Base-by-base conservation (phyloP, 2,888 invertebrate genomes). In the Suillia variegata region DNA sequence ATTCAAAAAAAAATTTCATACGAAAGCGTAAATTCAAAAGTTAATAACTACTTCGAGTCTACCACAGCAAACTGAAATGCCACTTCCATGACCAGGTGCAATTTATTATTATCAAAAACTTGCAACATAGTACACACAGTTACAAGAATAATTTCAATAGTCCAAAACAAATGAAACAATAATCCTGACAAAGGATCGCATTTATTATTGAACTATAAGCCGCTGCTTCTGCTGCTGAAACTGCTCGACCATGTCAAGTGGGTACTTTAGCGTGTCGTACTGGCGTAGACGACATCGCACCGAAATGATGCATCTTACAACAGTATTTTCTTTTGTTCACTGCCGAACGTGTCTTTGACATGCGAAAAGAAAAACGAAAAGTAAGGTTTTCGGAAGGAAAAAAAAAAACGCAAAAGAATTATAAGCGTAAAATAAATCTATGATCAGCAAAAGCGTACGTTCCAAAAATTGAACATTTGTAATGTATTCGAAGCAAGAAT, bases 141-240 rank as follows among this genome's bases (percentile, higher is more conserved):
- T 15, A n/a, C 58, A 18, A 31, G 47, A 48, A 47, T 61, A 57
- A 57, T 59, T 65, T 62, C 62, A 63, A 65, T 66, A 57, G 50
- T 49, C 54, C n/a, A n/a, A n/a, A 56, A 64, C 60, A 65, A 67
- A 67, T 67, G 71, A 71, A 78, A 74, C 71, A 70, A 74, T 76
- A 77, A 78, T 76, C 75, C 76, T 70, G 74, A 76, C 74, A 71
- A 76, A 78, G 78, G 68, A 75, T 69, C 67, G 62, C 74, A 78
- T 77, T 77, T 77, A 77, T 78, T 78, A 77, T 78, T 75, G 77
- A 77, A 68, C 69, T 67, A 66, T 69, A 67, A n/a, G 56, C 56
- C 48, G 48, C 42, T 22, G 31, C 18, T 38, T 10, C 15, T 38
- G 38, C 38, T 38, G 42, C 24, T n/a, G 56, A 21, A 55, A 58